Evolutionary conservation across 2,888 invertebrate species (phyloP).

Genomic region (Hydroisotoma schaefferi): DNA sequence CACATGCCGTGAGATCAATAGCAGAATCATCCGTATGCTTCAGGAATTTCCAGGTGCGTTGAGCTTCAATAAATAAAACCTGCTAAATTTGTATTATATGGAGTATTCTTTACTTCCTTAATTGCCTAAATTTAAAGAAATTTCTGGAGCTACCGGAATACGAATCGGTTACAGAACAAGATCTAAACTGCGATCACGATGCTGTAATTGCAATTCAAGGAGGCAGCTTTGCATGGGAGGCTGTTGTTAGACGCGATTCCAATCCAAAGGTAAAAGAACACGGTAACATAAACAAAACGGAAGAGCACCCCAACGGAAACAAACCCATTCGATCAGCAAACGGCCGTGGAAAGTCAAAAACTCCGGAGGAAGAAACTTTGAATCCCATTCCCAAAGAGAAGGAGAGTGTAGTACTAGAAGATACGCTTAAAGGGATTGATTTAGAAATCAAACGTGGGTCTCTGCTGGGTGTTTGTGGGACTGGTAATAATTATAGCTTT

Average conservation of each 20-base stretch:
- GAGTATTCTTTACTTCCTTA: background rate
- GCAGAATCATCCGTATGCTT: constrained; percentile 52
- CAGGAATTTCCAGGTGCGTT: constrained; percentile 51
- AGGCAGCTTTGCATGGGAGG: constrained; percentile 54
- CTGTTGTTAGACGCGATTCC: constrained; percentile 16
- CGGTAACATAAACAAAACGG: constrained; percentile 10
- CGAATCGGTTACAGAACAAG: constrained; percentile 47
- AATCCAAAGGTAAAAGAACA: constrained; percentile 8
- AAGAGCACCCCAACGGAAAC: constrained; percentile 25
- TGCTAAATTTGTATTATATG: background rate
- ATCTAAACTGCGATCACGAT: constrained; percentile 44
- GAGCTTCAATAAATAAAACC: constrained; percentile 8
- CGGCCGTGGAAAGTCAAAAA: background rate
- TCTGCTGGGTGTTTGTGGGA: constrained; percentile 50
- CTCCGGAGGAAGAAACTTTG: constrained; percentile 6
- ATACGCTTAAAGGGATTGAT: constrained; percentile 48
- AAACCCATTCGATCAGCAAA: constrained; percentile 3
- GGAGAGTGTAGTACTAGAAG: constrained; percentile 32
- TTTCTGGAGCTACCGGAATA: constrained; percentile 52
- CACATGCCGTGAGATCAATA: constrained; percentile 50
- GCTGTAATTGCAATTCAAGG: constrained; percentile 53
- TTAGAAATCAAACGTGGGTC: constrained; percentile 50
- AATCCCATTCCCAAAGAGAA: constrained; percentile 14
- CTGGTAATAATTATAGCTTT: constrained; percentile 11
- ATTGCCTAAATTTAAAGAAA: too few relatives aligned